Percentiles rank a stretch among this genome's conserved stretches.
phyloP scores from a whole-genome alignment of 2,888 invertebrate genomes.

The Netelia melanura region DNA sequence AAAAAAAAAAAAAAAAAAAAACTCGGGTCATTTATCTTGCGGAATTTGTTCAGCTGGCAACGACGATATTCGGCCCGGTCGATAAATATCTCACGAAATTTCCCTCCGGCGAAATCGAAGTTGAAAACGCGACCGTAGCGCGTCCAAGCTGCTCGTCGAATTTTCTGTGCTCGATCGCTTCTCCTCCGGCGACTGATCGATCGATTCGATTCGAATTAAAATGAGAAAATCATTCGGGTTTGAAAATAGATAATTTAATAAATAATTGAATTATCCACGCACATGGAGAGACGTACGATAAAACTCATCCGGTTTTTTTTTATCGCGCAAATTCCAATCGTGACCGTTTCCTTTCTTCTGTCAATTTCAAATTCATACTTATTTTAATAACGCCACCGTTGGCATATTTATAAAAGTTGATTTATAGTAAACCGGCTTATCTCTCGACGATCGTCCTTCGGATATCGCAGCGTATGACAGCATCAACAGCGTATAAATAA shows the following conservation, averaged over 20 bases:
- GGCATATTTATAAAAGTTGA: no score
- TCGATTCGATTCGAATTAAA: neutral
- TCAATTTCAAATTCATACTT: no score
- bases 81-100: conserved; percentile 41
- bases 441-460: conserved; percentile 29
- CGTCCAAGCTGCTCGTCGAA: neutral
- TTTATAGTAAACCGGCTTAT: conserved; percentile 1
- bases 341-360: no score
- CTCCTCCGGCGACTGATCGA: no score
- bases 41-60: conserved; percentile 60
- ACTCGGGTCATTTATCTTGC: conserved; percentile 27
- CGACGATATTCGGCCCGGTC: conserved; percentile 27
- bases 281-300: neutral
- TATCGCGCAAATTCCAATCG: no score
- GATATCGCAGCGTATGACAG: conserved; percentile 16
- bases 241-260: no score
- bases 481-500: neutral
- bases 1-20: conserved; percentile 34
- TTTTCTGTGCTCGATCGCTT: no score
- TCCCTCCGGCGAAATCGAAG: conserved; percentile 12
- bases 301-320: neutral
- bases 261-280: no score
- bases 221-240: neutral
- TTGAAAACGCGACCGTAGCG: neutral
- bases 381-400: no score